Base-by-base conservation (phyloP, 2,113 vertebrate species). In the Melozone crissalis region DNA sequence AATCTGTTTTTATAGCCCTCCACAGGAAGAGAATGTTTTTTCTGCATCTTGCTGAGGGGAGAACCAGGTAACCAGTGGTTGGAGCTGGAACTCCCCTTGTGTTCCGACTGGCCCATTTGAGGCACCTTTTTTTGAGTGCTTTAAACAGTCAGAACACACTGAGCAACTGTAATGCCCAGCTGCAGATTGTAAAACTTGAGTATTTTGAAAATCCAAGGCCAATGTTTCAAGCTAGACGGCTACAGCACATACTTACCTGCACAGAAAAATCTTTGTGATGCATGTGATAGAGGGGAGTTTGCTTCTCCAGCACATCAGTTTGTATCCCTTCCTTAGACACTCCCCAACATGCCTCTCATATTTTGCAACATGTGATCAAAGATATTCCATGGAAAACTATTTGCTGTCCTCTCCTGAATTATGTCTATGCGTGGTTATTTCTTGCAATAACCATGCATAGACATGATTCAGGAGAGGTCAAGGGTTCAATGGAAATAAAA, bases 281-380 rank as follows among this genome's bases (percentile, higher is more conserved):
- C 0, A 0, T 54, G 49, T 0, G 0, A 30, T 20, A 31, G 26
- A 52, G 41, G 1, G 0, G 57, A 44, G 39, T 37, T 88, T 63
- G 35, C 41, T 67, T 92, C 61, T 69, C n/a, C 31, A 31, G 15
- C 4, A 3, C 31, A 11, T 73, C 16, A 2, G 11, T 67, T 68
- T 57, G 33, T 52, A 15, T n/a, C 55, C 65, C n/a, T 77, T 77
- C 46, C 52, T 58, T 41, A 71, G 39, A 74, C 5, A 4, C 35
- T 67, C 89, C n/a, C 57, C 47, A 67, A n/a, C 41, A 30, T 2
- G 1, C 5, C 65, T 78, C 39, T 68, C 7, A 27, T 62, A 37
- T 85, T 80, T 41, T 66, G 13, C 44, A 66, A 33, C 5, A 3
- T 17, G 15, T 6, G 13, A 77, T 69, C 31, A 84, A 89, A 63